Conservation (phyloP, 2,797 vertebrate species). For the Chiloscyllium punctatum region DNA sequence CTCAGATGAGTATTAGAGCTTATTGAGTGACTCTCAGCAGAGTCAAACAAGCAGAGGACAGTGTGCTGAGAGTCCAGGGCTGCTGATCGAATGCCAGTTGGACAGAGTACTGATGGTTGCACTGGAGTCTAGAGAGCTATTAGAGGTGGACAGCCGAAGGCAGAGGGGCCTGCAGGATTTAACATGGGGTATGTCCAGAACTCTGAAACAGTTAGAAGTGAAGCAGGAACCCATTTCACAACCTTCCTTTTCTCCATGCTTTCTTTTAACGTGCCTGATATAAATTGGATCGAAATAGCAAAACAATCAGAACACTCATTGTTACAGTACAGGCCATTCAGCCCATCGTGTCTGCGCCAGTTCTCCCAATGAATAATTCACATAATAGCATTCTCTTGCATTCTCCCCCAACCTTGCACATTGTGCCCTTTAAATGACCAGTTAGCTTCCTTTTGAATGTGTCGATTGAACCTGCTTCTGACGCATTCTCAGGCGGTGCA, state of each 20-base stretch:
- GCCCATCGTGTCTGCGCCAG: no score
- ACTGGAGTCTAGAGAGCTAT: neutral
- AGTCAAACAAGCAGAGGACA: neutral
- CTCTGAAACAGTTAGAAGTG: neutral
- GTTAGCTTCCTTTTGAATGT: no score
- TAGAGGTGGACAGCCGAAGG: neutral
- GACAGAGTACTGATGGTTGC: neutral
- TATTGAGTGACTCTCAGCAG: neutral
- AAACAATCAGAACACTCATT: no score
- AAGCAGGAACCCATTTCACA: neutral
- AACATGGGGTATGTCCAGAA: neutral
- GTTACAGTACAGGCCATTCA: no score
- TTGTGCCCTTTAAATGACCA: no score
- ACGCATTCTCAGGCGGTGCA: no score
- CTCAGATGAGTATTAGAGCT: neutral
- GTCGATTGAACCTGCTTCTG: no score
- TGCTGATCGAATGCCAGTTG: neutral
- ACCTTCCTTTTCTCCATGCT: neutral
- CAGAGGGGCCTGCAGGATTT: neutral
- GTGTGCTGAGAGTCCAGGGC: neutral
- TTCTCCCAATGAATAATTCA: no score
- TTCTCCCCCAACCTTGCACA: no score
- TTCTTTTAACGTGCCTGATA: neutral
- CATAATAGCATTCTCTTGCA: no score
- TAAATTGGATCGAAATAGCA: neutral